phyloP scores from a whole-genome alignment of 2,113 vertebrate genomes.

The Nycticryphes semicollaris region DNA sequence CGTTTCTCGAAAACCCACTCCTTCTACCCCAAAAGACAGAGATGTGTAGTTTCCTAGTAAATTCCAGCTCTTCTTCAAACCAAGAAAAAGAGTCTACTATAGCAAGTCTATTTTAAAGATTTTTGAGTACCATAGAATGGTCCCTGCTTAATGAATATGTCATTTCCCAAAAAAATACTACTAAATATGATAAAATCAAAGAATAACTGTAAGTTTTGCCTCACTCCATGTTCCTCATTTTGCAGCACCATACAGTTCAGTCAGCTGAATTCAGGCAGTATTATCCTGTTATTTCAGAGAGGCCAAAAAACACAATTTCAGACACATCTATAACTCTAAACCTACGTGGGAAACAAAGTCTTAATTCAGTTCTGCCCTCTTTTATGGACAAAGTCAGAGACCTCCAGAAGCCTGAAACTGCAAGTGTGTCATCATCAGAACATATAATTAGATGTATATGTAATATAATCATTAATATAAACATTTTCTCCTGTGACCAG shows the following conservation, averaged over 20 bases:
- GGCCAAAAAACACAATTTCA: background rate
- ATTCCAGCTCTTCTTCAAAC: background rate
- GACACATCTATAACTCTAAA: fast-evolving
- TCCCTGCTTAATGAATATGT: background rate
- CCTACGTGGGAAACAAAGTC: background rate
- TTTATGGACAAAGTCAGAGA: background rate
- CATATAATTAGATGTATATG: background rate
- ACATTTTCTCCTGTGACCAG: background rate
- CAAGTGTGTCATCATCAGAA: background rate
- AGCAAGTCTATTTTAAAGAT: background rate
- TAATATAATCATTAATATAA: background rate
- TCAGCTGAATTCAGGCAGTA: no score
- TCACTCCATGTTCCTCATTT: background rate
- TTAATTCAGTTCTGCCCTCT: background rate
- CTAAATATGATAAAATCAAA: background rate
- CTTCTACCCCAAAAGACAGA: background rate
- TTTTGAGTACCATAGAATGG: background rate
- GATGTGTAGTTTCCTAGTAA: background rate
- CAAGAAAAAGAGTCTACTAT: background rate
- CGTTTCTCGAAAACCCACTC: background rate
- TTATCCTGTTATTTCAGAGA: background rate
- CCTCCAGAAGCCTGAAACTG: background rate
- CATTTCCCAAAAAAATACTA: background rate
- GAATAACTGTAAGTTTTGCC: background rate
- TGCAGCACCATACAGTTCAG: background rate